These are phyloP conservation scores for Nephrotoma appendiculata DNA, from an alignment of 2,888 invertebrate species.

Conservation along the genomic window DNA sequence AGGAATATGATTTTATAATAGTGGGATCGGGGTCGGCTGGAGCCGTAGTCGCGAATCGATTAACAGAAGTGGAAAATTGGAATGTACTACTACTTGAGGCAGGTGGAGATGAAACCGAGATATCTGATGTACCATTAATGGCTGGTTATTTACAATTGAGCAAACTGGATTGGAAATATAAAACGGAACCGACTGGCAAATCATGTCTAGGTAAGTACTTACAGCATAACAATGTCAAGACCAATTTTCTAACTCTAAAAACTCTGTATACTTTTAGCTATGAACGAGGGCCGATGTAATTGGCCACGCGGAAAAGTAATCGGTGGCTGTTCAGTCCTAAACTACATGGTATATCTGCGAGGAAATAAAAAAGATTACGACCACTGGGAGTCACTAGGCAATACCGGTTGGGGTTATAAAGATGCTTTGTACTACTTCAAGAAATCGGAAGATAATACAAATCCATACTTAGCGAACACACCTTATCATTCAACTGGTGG, in stretches of 20 bases:
- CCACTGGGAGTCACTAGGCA: conserved; percentile 73
- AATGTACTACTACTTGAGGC: conserved; percentile 70
- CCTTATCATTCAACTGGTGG: conserved; percentile 70
- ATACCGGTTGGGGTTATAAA: conserved; percentile 75
- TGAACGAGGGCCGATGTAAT: conserved; percentile 72
- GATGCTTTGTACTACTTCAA: conserved; percentile 73
- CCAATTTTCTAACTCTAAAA: background rate
- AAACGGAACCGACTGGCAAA: conserved; percentile 74
- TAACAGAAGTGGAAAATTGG: conserved; percentile 67
- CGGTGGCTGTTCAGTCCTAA: conserved; percentile 78
- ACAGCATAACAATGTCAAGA: background rate
- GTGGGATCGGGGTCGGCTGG: conserved; percentile 81
- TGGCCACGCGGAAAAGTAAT: conserved; percentile 88
- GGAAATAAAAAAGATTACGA: conserved; percentile 87
- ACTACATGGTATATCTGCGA: conserved; percentile 82
- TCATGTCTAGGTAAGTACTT: conserved; percentile 57
- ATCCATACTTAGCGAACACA: conserved; percentile 65
- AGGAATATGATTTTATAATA: conserved; percentile 70
- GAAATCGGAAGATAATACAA: conserved; percentile 82
- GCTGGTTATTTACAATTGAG: conserved; percentile 78
- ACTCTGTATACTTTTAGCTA: conserved; percentile 40
- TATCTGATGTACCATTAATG: conserved; percentile 75
- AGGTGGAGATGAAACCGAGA: conserved; percentile 81
- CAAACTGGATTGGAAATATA: conserved; percentile 84
- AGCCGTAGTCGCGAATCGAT: conserved; percentile 69